Evolutionary conservation across 2,113 vertebrate genomes (phyloP).

Genomic region (Arvicanthis niloticus): DNA sequence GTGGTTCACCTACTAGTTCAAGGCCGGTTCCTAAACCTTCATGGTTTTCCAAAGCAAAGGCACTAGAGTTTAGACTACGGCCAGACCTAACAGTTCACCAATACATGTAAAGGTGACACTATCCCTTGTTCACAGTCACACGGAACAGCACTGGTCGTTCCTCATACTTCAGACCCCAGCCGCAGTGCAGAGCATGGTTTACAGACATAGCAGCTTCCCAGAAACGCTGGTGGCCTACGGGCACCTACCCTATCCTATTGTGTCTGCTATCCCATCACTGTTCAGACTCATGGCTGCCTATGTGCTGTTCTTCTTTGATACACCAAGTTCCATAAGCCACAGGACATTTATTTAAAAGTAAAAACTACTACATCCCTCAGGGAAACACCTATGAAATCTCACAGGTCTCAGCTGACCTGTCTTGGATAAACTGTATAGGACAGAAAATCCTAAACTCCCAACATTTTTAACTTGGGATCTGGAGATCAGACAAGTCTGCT

Average conservation of each 20-base stretch:
- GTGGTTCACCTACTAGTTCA: background rate
- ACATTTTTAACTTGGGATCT: background rate
- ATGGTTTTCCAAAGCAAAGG: background rate
- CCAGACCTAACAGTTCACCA: background rate
- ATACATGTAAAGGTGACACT: background rate
- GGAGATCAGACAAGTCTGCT: background rate
- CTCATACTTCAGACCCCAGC: background rate
- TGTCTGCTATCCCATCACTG: background rate
- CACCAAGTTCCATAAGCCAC: background rate
- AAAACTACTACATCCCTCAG: background rate
- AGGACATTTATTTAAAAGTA: constrained; percentile 38
- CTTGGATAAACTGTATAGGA: background rate
- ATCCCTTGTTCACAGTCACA: too few species aligned
- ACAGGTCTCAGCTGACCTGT: background rate
- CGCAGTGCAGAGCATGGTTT: accelerated
- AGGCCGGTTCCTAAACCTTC: background rate
- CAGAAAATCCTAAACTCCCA: background rate
- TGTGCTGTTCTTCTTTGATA: background rate
- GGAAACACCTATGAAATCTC: constrained; percentile 43
- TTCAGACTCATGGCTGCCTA: background rate
- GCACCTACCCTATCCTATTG: too few species aligned
- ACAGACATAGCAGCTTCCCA: background rate
- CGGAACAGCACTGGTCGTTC: accelerated
- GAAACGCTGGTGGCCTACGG: background rate
- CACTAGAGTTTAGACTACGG: background rate